Conservation (phyloP, 2,797 vertebrate species). For the Cuniculus paca region DNA sequence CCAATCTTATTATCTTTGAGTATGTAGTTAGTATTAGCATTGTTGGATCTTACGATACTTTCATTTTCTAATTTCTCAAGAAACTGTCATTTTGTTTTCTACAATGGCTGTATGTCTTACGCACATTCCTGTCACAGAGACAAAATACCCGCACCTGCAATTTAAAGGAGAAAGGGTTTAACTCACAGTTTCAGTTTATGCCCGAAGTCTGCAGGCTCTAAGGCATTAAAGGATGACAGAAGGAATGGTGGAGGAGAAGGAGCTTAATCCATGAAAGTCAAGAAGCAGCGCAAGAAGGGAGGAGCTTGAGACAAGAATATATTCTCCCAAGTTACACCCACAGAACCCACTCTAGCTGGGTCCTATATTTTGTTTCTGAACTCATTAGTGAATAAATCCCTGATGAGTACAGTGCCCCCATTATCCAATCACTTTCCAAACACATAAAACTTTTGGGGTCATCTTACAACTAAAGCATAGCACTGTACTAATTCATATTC, state of each 20-base stretch:
- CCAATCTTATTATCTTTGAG: background rate
- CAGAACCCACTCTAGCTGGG: background rate
- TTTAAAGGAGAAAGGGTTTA: background rate
- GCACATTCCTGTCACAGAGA: background rate
- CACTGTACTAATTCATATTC: background rate
- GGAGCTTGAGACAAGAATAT: background rate
- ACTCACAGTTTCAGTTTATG: background rate
- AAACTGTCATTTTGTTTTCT: too few species aligned
- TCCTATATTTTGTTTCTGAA: background rate
- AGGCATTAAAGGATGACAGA: background rate
- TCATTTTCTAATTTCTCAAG: background rate
- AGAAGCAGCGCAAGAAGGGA: background rate
- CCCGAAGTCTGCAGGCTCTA: background rate
- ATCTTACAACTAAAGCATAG: background rate
- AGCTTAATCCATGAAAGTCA: background rate
- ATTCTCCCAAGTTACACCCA: background rate
- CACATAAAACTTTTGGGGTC: background rate
- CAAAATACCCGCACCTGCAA: background rate
- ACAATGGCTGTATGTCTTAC: background rate
- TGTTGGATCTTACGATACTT: background rate
- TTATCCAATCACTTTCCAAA: background rate
- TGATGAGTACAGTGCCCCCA: background rate
- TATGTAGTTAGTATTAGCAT: background rate
- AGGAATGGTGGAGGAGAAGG: background rate
- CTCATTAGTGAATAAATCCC: background rate